A percentile compares a stretch with the other conserved stretches of the same genome.
Evolutionary conservation across 2,113 vertebrate species (phyloP).

Genomic region (Elaphurus davidianus): DNA sequence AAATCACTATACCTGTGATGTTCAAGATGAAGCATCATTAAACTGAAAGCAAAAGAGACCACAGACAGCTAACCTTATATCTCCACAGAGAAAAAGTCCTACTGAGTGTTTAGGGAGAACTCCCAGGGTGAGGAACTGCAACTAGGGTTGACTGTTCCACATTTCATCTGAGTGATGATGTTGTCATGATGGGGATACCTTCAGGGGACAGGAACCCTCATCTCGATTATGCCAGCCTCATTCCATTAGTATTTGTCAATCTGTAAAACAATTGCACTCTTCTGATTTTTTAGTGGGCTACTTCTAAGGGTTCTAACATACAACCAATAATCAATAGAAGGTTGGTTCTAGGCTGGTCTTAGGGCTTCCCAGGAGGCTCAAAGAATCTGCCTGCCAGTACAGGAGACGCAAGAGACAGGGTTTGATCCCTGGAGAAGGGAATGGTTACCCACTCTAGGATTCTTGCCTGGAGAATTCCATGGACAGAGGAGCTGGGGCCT

Average conservation of each 20-base stretch:
- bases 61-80: not conserved
- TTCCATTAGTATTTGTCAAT: not conserved
- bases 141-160: not conserved
- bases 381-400: not conserved
- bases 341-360: not conserved
- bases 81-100: not conserved
- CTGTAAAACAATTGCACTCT: not conserved
- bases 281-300: not conserved
- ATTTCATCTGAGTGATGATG: not conserved
- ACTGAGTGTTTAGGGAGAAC: not conserved
- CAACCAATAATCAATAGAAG: not conserved
- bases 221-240: rapidly evolving
- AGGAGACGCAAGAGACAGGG: not conserved
- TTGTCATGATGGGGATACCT: not conserved
- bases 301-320: not conserved
- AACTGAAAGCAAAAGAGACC: not conserved
- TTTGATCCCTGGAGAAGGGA: not conserved
- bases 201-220: not conserved
- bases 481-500: not conserved
- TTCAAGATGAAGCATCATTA: not conserved
- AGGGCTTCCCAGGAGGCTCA: not conserved
- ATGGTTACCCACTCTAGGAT: not conserved
- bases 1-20: not conserved
- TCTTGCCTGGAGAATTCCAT: not conserved
- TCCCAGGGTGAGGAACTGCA: not conserved